phyloP scores from a whole-genome alignment of 2,888 invertebrate species.

The Oegoconia quadripuncta region DNA sequence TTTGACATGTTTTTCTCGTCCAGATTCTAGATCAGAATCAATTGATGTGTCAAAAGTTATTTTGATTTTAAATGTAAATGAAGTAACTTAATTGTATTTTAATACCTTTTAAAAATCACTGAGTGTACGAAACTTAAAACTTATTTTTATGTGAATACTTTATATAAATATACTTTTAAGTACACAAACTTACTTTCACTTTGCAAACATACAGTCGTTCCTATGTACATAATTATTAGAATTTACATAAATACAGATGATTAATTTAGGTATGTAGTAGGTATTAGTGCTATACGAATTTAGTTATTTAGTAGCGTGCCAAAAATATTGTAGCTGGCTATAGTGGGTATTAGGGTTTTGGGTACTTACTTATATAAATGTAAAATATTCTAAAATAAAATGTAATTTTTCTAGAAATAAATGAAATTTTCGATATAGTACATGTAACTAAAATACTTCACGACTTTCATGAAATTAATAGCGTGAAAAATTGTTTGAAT shows the following conservation, averaged over 20 bases:
- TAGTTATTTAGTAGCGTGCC: slow-evolving; percentile 61
- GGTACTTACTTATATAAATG: slow-evolving; percentile 26
- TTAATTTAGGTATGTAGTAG: no score
- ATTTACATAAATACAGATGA: slow-evolving; percentile 24
- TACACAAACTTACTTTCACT: slow-evolving; percentile 23
- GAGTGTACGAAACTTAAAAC: slow-evolving; percentile 1
- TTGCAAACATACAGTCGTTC: slow-evolving; percentile 47
- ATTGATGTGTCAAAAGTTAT: no score
- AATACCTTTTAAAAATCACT: slow-evolving; percentile 1
- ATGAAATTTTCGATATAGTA: slow-evolving; percentile 2
- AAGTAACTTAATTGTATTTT: not conserved
- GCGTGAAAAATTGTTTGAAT: no score
- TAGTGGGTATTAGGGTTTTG: slow-evolving; percentile 39
- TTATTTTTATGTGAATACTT: slow-evolving; percentile 1
- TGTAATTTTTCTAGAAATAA: slow-evolving; percentile 6
- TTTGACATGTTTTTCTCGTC: no score
- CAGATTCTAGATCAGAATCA: no score
- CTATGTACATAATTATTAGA: slow-evolving; percentile 55
- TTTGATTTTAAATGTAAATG: not conserved
- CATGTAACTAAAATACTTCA: no score
- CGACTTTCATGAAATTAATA: no score
- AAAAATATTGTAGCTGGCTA: slow-evolving; percentile 55
- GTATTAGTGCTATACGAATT: slow-evolving; percentile 45
- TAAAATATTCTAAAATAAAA: slow-evolving; percentile 7
- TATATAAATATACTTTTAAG: slow-evolving; percentile 8